Evolutionary conservation across 2,888 invertebrate species (phyloP), one percentile per base, ranked within the genome.

Genomic region (Hybos culiciformis): DNA sequence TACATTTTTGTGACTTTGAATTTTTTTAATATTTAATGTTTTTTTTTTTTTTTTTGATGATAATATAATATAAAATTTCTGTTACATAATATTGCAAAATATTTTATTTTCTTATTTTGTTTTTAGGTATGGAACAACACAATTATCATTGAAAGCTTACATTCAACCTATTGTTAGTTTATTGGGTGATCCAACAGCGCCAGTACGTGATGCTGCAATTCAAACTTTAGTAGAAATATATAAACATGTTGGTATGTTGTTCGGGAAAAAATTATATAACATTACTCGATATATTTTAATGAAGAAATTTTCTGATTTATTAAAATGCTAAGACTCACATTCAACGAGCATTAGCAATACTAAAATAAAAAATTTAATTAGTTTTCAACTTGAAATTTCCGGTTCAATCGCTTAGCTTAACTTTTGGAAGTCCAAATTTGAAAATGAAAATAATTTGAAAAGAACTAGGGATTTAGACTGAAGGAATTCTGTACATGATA

Each of bases 141-240:
- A 86, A 50, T 69, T 94, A 48, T 80, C 81, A 41, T 68, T 94
- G 40, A 82, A 83, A 7, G 81, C 81, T 29, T 80, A 88, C 34
- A 83, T 90, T 51, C 85, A 88, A 4, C 77, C 77, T 51, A 77
- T 94, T 44, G 83, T 87, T 5, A 82, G 82, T 53, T 67, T 93
- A 42, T 70, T 91, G 42, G 82, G 85, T 2, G 94, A 94, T 70
- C 91, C 91, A 5, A 86, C 81, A 52, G 76, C 78, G 24, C 77
- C 83, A 38, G 93, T 94, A 6, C 70, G 94, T 15, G 93, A 94
- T 61, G 81, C 86, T 5, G 90, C 93, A 4, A 74, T 84, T 60
- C 78, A 78, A 54, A 82, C 92, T 8, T 65, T 94, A 38, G 83
- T 90, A 31, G 90, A 92, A 60, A 80, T 93, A 36, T 96, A 94